Base-by-base conservation (phyloP, 1,140 invertebrate species). In the Cardiocondyla obscurior region DNA sequence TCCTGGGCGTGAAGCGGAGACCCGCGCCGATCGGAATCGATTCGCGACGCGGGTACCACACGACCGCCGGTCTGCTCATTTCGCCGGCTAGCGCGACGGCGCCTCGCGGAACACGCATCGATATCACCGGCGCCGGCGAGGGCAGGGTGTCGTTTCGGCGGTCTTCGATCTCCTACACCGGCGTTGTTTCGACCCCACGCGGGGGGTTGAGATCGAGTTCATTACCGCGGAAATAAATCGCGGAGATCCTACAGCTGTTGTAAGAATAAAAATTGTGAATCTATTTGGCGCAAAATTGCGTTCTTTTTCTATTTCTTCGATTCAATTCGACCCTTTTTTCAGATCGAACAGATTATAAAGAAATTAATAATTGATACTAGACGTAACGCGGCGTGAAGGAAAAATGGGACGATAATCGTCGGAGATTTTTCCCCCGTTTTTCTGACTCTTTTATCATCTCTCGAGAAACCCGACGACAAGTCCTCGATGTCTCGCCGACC, bases 11-110 rank as follows among this genome's bases (percentile, higher is more conserved):
- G 22, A 33, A 67, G 12, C 6, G 3, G 33, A n/a, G n/a, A 30
- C 14, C 4, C 70, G 28, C 53, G 16, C 28, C 39, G 55, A 74
- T 60, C 51, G 51, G 33, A 73, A 73, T 73, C 36, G 72, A 74
- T 74, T 74, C 53, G 33, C 49, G 12, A 33, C 72, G 39, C 39
- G n/a, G n/a, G 39, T 33, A 7, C 36, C 8, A 10, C 10, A 49
- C 12, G 46, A 22, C n/a, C 28, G 58, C 65, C 42, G 12, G 10
- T 42, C 6, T 30, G 36, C 30, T 74, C n/a, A n/a, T 74, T 46
- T 60, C 51, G 25, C 4, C 30, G 69, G 69, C 8, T 28, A 12
- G n/a, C 33, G 14, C 16, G 30, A 39, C 14, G 2, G 25, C 36
- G 19, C 14, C 19, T 30, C 46, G 33, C 25, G 25, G 42, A 36